Base-by-base conservation (phyloP, 2,113 vertebrate species). In the Verasper variegatus region DNA sequence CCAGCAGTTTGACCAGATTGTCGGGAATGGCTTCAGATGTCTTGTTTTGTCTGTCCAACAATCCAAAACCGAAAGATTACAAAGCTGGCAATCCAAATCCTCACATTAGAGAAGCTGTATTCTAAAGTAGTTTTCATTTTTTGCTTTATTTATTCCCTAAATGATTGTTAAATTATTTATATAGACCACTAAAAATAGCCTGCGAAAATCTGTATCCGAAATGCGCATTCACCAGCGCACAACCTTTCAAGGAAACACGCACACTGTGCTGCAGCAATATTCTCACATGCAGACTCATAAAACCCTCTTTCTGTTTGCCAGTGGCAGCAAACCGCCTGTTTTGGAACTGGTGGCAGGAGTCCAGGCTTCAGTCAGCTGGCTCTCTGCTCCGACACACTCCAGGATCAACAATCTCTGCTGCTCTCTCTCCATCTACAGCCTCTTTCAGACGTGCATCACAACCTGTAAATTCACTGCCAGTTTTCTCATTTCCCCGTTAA, bases 331-430 rank as follows among this genome's bases (percentile, higher is more conserved):
- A 71, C 71, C 6, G 24, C 71, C 81, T 84, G 56, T 67, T 82
- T 80, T 80, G 73, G 79, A 78, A 71, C 40, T n/a, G 27, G 55
- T 86, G 81, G 78, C 78, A 69, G 65, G 23, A 47, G 78, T 77
- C 69, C 81, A 82, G 21, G 26, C 79, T 66, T 64, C 54, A 61
- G 45, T 70, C 63, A 26, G 40, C 56, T 76, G 73, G 63, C 63
- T 69, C 66, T 63, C 23, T 42, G 47, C 63, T 12, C 51, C 2
- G 15, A 57, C 58, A 51, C 57, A 57, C 58, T 42, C 57, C 3
- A 18, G 31, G 24, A 78, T 63, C 59, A 55, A 49, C 62, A 42
- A n/a, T 52, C 68, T 55, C 20, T 64, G 3, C 71, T 49, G 62
- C 40, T 49, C n/a, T 35, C 10, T 55, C 59, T 74, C 60, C 66